Evolutionary conservation across 2,113 vertebrate species (phyloP).

Genomic region (Chamaetylas fuelleborni): DNA sequence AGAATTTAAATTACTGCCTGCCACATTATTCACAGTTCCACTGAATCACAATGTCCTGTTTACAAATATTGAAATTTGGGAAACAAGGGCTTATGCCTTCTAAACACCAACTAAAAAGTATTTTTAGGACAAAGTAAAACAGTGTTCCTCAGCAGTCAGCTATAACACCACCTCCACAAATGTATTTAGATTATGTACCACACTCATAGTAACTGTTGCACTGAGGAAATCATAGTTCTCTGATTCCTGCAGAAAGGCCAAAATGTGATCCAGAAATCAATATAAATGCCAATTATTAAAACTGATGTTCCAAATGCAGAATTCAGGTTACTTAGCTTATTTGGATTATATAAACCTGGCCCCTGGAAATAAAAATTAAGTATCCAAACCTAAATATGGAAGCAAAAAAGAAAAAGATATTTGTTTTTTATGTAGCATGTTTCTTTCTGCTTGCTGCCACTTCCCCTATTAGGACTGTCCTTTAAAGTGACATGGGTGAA

Average conservation of each 20-base stretch:
- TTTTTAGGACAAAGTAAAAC: neutral
- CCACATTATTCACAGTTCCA: neutral
- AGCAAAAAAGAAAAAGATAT: neutral
- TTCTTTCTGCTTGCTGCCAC: neutral
- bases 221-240: neutral
- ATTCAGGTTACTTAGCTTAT: neutral
- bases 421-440: neutral
- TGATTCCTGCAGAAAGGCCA: neutral
- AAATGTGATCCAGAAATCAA: neutral
- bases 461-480: neutral
- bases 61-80: neutral
- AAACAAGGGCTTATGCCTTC: neutral
- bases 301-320: neutral
- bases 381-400: neutral
- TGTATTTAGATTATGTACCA: neutral
- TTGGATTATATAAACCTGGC: neutral
- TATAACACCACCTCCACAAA: neutral
- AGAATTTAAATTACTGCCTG: neutral
- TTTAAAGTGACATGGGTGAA: neutral
- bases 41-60: neutral
- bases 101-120: neutral
- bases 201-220: neutral
- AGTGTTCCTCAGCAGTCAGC: neutral
- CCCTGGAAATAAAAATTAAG: neutral
- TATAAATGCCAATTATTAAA: neutral